A percentile compares a stretch with the other conserved stretches of the same genome.
phyloP scores from a whole-genome alignment of 2,888 invertebrate genomes.

The Papilio elwesi region DNA sequence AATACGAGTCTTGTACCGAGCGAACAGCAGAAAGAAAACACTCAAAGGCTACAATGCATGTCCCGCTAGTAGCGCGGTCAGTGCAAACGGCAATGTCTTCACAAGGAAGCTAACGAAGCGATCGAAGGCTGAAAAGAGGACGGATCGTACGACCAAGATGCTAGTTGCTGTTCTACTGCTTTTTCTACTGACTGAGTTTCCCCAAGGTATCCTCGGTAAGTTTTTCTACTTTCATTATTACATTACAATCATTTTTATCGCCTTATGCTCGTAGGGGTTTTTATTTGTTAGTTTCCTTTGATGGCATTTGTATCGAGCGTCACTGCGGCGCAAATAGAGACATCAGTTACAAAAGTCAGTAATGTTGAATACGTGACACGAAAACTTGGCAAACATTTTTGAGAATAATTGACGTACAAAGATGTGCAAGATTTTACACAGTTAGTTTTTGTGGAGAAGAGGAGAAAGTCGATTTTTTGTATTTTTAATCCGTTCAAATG shows the following conservation, averaged over 20 bases:
- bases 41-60: constrained; percentile 80
- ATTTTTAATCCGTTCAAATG: neutral
- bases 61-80: constrained; percentile 64
- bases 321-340: no score
- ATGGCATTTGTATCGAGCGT: no score
- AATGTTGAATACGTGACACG: no score
- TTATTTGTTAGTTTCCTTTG: no score
- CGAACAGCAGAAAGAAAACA: constrained; percentile 86
- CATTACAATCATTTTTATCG: neutral
- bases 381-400: no score
- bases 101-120: constrained; percentile 72
- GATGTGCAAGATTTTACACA: no score
- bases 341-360: no score
- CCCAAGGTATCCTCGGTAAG: constrained; percentile 89
- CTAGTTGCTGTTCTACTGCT: constrained; percentile 93
- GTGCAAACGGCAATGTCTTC: constrained; percentile 71
- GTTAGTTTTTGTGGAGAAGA: no score
- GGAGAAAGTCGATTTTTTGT: no score
- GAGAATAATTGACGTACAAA: no score
- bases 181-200: constrained; percentile 95
- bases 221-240: neutral
- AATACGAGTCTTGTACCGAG: constrained; percentile 88
- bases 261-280: no score
- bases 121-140: constrained; percentile 72
- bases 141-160: constrained; percentile 94